phyloP scores from a whole-genome alignment of 2,113 vertebrate species.

The Marmota monax region DNA sequence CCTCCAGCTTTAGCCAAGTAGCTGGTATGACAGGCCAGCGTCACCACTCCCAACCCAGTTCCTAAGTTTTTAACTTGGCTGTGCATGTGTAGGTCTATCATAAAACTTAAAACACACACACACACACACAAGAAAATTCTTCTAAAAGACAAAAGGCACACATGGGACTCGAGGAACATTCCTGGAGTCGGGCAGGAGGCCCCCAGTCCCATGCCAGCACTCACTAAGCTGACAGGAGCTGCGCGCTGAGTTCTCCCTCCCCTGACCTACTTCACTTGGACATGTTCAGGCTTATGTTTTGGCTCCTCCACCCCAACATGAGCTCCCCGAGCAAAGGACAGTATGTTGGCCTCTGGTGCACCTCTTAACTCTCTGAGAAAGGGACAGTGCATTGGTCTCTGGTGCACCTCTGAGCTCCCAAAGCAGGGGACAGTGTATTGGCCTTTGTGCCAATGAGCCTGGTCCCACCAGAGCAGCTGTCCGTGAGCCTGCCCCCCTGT shows the following conservation, averaged over 20 bases:
- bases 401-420: too few relatives aligned
- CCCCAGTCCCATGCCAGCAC: rapidly evolving
- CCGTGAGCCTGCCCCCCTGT: neutral
- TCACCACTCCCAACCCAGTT: neutral
- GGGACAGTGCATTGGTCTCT: too few relatives aligned
- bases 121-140: neutral
- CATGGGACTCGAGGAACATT: too few relatives aligned
- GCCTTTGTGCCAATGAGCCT: too few relatives aligned
- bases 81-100: neutral
- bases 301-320: too few relatives aligned
- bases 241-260: rapidly evolving
- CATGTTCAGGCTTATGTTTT: neutral
- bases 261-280: rapidly evolving
- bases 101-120: neutral
- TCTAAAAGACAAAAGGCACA: neutral
- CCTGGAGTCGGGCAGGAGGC: too few relatives aligned
- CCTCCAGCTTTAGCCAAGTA: neutral
- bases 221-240: neutral
- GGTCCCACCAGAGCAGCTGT: neutral
- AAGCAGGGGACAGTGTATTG: neutral
- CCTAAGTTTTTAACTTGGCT: neutral
- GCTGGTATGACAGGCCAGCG: neutral
- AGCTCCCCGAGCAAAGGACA: neutral
- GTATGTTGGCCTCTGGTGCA: rapidly evolving
- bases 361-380: too few relatives aligned